Evolutionary conservation across 2,113 vertebrate genomes (phyloP).

Genomic region (Siphamia tubifer): DNA sequence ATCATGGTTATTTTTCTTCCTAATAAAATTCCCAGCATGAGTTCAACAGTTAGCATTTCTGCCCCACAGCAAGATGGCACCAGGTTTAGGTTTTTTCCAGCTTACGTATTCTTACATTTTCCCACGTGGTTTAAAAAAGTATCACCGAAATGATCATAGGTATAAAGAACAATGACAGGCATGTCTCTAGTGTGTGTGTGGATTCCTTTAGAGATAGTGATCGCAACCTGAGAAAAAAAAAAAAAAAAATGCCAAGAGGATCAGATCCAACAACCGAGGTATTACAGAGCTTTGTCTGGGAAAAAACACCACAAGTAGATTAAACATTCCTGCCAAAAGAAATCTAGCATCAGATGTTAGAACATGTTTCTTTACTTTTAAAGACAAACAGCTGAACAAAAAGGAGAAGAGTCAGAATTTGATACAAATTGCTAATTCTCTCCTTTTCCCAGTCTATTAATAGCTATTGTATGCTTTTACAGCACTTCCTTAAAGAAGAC

Average conservation of each 20-base stretch:
- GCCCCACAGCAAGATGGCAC: background rate
- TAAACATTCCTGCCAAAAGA: too few species aligned
- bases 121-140: background rate
- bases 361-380: too few species aligned
- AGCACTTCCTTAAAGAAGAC: background rate
- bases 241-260: background rate
- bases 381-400: too few species aligned
- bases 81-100: background rate
- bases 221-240: background rate
- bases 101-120: background rate
- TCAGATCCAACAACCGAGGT: background rate
- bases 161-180: background rate
- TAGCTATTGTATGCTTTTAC: too few species aligned
- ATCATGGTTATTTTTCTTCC: background rate
- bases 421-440: too few species aligned
- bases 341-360: too few species aligned
- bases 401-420: too few species aligned
- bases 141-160: background rate
- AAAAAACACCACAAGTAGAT: background rate
- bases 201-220: background rate
- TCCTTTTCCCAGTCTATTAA: too few species aligned
- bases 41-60: constrained; percentile 1
- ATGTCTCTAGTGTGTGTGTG: background rate
- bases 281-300: background rate
- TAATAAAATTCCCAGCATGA: constrained; percentile 21